These are phyloP conservation scores for Lymantria monacha DNA, from an alignment of 2,888 invertebrate species.

Conservation along the genomic window DNA sequence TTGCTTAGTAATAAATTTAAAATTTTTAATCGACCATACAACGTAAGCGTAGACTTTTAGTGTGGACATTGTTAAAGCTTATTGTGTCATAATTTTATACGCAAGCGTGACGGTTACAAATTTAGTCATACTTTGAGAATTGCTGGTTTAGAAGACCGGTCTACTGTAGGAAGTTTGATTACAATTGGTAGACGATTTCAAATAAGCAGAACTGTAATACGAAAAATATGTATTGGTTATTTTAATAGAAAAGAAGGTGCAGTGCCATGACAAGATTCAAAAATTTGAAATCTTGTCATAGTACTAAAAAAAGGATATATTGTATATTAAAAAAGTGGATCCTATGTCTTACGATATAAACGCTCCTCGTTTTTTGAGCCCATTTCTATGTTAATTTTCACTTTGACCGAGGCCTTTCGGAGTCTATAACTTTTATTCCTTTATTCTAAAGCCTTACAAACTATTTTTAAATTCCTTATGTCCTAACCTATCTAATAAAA, in stretches of 20 bases:
- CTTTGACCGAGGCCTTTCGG: no score
- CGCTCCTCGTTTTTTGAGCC: no score
- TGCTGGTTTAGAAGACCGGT: not conserved
- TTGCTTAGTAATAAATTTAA: not conserved
- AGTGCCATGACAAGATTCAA: slow-evolving; percentile 11
- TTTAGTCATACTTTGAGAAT: not conserved
- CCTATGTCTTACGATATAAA: no score
- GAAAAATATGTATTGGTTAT: slow-evolving; percentile 13
- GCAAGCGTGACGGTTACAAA: slow-evolving; percentile 5
- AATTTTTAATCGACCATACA: slow-evolving; percentile 1
- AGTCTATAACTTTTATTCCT: no score
- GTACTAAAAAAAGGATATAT: no score
- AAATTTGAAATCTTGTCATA: no score
- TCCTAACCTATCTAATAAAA: no score
- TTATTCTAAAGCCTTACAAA: no score
- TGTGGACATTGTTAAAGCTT: slow-evolving; percentile 5
- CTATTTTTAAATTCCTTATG: no score
- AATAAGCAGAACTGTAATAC: slow-evolving; percentile 7
- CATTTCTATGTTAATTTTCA: no score
- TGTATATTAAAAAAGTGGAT: no score
- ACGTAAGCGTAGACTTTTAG: not conserved
- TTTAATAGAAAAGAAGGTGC: slow-evolving; percentile 9
- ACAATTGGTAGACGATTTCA: slow-evolving; percentile 4
- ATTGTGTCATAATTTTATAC: slow-evolving; percentile 10
- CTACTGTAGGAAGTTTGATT: not conserved